Conservation (phyloP, 2,888 invertebrate species). For the Xanthostigma xanthostigma region DNA sequence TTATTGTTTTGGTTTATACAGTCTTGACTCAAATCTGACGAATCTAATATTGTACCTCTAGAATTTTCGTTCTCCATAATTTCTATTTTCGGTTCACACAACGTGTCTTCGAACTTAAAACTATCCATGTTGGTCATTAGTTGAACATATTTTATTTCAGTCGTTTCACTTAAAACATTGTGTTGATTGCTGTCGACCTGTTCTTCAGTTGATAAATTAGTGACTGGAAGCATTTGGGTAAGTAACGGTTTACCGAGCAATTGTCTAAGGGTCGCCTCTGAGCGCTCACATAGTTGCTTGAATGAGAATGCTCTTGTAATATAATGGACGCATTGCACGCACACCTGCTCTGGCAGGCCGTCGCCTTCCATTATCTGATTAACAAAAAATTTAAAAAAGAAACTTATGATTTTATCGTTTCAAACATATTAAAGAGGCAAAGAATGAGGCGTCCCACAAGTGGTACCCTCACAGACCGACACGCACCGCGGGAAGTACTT, state of each 20-base stretch:
- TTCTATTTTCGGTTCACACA: slow-evolving; percentile 10
- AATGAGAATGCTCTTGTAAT: slow-evolving; percentile 25
- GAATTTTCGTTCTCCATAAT: slow-evolving; percentile 7
- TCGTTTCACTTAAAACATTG: no score
- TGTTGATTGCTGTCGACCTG: no score
- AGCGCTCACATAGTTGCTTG: slow-evolving; percentile 26
- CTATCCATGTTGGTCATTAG: no score
- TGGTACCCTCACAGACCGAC: no score
- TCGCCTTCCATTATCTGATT: slow-evolving; percentile 24
- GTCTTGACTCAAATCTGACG: not conserved
- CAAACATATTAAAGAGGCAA: no score
- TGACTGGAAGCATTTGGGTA: no score
- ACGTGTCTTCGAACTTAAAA: slow-evolving; percentile 1
- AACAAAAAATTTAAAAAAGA: no score
- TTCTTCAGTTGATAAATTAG: no score
- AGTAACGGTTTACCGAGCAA: slow-evolving; percentile 1
- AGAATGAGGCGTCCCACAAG: no score
- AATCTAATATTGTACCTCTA: not conserved
- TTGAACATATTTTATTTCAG: no score
- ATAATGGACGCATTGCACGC: slow-evolving; percentile 25
- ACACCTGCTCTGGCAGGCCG: slow-evolving; percentile 26
- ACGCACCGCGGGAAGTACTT: no score
- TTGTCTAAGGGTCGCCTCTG: slow-evolving; percentile 22
- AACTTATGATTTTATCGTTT: no score
- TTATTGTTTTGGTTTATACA: not conserved